Base-by-base conservation (phyloP, 1,140 invertebrate species). In the Copidosoma floridanum region DNA sequence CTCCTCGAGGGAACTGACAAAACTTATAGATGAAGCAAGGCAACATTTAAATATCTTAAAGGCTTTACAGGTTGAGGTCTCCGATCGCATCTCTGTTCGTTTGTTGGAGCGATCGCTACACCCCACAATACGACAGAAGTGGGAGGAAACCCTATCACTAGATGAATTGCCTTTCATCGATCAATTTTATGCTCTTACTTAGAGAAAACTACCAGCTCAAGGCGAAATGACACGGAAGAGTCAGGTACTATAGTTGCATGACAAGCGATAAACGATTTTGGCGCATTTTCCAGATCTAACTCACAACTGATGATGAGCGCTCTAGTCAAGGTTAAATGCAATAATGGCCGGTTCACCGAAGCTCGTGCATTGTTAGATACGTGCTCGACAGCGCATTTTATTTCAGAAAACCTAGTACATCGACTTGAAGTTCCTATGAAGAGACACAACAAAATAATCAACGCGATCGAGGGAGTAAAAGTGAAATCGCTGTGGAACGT, bases 371-470 rank as follows among this genome's bases (percentile, higher is more conserved):
- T 51, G 20, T 16, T 51, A 4, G 48, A 51, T 27, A 51, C 48
- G 8, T 51, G 26, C 21, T 24, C 48, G 6, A 51, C 48, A 10
- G 48, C 48, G 48, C 27, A 51, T 51, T 51, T 51, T 27, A 51
- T 51, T 51, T 32, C 48, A 6, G 48, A 51, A 51, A 11, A 11
- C 5, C 8, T 51, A 3, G 48, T 32, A 14, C 23, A 18, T 3
- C 27, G 12, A 27, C 18, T 51, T 4, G n/a, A 29, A 10, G 5
- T 51, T 12, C 21, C 23, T n/a, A 29, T 51, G 16, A 10, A 32
- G 11, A 5, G 7, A 4, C n/a, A 27, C 10, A n/a, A 4, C 6
- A 10, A 8, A 11, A 6, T 12, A 16, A 32, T 51, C 23, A 16
- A 16, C 16, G 48, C 48, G 3, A 51, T 51, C 18, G 21, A 16